A percentile compares a stretch with the other conserved stretches of the same genome.
Conservation (phyloP, 2,113 vertebrate species). For the Hypomesus transpacificus region DNA sequence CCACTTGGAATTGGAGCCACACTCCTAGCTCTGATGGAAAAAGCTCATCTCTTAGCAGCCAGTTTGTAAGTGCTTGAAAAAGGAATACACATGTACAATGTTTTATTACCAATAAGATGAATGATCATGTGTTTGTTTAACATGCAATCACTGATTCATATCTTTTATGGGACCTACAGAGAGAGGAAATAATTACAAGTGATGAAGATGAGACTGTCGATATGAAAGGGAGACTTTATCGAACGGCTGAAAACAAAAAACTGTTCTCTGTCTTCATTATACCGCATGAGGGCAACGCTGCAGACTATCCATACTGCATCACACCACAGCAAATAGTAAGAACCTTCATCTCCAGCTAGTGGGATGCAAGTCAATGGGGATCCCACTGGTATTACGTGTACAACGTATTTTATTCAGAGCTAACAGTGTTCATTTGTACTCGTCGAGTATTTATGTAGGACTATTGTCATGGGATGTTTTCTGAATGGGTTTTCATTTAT, state of each 20-base stretch:
- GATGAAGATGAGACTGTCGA: conserved; percentile 34
- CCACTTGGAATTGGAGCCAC: conserved; percentile 42
- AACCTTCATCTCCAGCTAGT: neutral
- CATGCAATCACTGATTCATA: too few species aligned
- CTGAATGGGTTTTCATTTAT: too few species aligned
- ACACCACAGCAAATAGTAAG: conserved; percentile 85
- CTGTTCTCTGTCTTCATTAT: conserved; percentile 74
- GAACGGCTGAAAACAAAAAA: conserved; percentile 42
- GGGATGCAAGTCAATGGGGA: neutral
- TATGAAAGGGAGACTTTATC: conserved; percentile 12
- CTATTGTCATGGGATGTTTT: too few species aligned
- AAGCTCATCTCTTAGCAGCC: conserved; percentile 39
- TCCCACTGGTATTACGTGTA: too few species aligned
- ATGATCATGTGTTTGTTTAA: neutral
- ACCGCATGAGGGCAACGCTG: conserved; percentile 74
- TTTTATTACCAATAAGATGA: neutral
- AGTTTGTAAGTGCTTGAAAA: conserved; percentile 56
- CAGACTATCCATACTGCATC: conserved; percentile 77
- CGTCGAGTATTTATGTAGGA: too few species aligned
- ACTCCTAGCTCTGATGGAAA: conserved; percentile 39
- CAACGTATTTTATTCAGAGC: too few species aligned
- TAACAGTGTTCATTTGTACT: too few species aligned
- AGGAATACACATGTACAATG: neutral
- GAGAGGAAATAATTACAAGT: conserved; percentile 12
- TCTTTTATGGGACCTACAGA: conserved; percentile 39